These are phyloP conservation scores for Lordiphosa collinella DNA, from an alignment of 1,140 invertebrate species.

Conservation along the genomic window DNA sequence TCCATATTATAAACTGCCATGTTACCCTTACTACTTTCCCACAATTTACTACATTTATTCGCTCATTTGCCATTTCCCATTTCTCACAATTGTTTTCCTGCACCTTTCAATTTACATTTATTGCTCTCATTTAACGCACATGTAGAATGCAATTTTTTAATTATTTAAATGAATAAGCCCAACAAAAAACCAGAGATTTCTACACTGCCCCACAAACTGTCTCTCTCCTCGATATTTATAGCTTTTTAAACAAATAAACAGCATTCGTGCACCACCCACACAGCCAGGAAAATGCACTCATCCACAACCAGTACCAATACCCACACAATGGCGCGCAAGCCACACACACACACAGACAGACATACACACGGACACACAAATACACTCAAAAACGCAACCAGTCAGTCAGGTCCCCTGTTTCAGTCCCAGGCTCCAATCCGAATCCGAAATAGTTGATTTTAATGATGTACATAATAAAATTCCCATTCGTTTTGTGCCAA, in stretches of 20 bases:
- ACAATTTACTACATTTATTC: background rate
- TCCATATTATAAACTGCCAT: too few relatives aligned
- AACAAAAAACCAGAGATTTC: conserved; percentile 28
- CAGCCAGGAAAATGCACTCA: conserved; percentile 63
- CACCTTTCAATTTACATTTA: conserved; percentile 22
- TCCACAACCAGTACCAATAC: conserved; percentile 10
- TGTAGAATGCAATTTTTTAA: conserved; percentile 37
- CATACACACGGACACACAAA: conserved; percentile 13
- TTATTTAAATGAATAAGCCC: conserved; percentile 59
- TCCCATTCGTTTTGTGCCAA: conserved; percentile 79
- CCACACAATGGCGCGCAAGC: conserved; percentile 12
- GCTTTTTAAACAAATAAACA: conserved; percentile 80
- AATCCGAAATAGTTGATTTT: conserved; percentile 79
- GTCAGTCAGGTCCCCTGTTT: conserved; percentile 24
- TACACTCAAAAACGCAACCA: conserved; percentile 30
- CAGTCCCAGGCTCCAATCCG: conserved; percentile 71
- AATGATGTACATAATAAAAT: conserved; percentile 80
- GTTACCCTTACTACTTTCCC: background rate
- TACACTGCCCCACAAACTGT: conserved; percentile 22
- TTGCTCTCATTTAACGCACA: conserved; percentile 30
- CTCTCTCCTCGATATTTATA: conserved; percentile 70
- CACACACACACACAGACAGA: conserved; percentile 18
- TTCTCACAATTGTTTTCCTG: background rate
- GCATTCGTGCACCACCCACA: conserved; percentile 61
- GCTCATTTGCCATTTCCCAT: background rate